Evolutionary conservation across 2,797 vertebrate genomes (phyloP).

Genomic region (Ataeniobius toweri): DNA sequence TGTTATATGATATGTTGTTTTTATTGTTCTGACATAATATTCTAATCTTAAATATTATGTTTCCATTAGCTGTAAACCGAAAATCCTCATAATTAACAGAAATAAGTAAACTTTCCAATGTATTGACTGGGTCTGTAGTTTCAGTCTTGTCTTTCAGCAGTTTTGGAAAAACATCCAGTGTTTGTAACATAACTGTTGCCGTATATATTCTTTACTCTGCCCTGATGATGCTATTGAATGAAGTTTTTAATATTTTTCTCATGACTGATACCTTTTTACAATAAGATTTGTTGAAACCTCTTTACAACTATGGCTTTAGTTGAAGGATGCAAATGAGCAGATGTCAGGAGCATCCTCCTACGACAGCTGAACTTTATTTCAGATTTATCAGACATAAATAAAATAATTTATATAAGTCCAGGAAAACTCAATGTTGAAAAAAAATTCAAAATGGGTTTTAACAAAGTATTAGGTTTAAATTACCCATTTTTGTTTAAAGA

Average conservation of each 20-base stretch:
- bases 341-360: too few species aligned
- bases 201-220: not conserved
- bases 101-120: not conserved
- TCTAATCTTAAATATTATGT: not conserved
- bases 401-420: too few species aligned
- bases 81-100: not conserved
- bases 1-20: too few species aligned
- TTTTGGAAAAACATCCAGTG: too few species aligned
- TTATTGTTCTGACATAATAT: not conserved
- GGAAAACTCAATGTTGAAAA: not conserved
- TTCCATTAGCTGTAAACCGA: not conserved
- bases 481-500: not conserved
- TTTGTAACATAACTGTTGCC: not conserved
- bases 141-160: not conserved
- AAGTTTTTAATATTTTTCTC: not conserved
- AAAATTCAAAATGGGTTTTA: not conserved
- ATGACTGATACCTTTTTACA: not conserved
- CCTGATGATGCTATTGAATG: not conserved
- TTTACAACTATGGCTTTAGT: not conserved
- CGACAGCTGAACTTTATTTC: too few species aligned
- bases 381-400: too few species aligned
- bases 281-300: not conserved
- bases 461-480: not conserved
- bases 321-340: too few species aligned
- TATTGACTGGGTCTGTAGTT: not conserved